These are phyloP conservation scores for Saccostrea cuccullata DNA, from an alignment of 1,140 invertebrate species.

Conservation along the genomic window DNA sequence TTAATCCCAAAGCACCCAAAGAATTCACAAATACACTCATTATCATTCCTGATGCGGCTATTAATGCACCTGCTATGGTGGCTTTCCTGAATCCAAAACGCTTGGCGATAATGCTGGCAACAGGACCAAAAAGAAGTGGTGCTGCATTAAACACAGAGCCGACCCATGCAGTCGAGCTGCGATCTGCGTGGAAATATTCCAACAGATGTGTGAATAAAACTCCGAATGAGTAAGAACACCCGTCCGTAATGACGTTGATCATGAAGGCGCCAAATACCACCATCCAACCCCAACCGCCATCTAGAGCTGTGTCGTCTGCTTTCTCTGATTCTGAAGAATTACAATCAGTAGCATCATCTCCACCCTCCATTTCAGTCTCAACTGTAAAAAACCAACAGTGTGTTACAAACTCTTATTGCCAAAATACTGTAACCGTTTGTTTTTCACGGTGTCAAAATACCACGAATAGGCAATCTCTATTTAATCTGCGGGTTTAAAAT, in stretches of 20 bases:
- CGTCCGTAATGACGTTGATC: constrained; percentile 94
- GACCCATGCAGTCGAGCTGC: constrained; percentile 92
- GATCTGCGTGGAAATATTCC: constrained; percentile 88
- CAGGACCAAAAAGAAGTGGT: constrained; percentile 86
- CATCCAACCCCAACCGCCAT: constrained; percentile 89
- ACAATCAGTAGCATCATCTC: neutral
- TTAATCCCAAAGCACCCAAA: constrained; percentile 85
- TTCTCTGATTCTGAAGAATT: neutral
- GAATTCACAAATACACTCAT: constrained; percentile 83
- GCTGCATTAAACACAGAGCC: constrained; percentile 75
- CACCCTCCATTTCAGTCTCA: neutral
- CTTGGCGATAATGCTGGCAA: constrained; percentile 92
- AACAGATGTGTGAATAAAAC: constrained; percentile 85
- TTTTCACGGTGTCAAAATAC: too few relatives aligned
- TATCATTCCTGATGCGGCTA: constrained; percentile 89
- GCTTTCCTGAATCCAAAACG: constrained; percentile 88
- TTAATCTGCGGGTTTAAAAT: too few relatives aligned
- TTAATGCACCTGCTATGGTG: constrained; percentile 85
- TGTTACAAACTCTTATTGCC: too few relatives aligned
- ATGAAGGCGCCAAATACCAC: constrained; percentile 90
- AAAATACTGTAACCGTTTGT: too few relatives aligned
- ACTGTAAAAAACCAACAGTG: neutral
- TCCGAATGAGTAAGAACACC: constrained; percentile 81
- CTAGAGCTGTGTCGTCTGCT: neutral
- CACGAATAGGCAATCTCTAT: too few relatives aligned